Evolutionary conservation across 2,113 vertebrate species (phyloP).

Genomic region (Microtus oregoni): DNA sequence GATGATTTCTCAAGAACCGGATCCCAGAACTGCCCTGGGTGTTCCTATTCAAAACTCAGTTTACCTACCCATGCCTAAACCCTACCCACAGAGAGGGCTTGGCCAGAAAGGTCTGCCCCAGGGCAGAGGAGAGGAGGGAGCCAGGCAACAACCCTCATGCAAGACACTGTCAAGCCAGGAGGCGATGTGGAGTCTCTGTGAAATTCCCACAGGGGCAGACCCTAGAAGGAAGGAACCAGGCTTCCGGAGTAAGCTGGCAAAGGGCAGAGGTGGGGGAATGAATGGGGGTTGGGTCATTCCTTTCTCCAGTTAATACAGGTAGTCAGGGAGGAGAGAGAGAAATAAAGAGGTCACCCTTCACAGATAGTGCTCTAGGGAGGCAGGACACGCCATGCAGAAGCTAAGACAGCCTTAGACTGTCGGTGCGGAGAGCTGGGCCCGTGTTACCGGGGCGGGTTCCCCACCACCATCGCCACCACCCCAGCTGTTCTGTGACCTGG

Average conservation of each 20-base stretch:
- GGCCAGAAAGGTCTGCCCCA: not conserved
- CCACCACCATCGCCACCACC: not conserved
- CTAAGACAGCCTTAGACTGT: not conserved
- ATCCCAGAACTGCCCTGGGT: not conserved
- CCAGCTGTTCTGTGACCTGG: not conserved
- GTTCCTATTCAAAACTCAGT: not conserved
- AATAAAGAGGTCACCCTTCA: not conserved
- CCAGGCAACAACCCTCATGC: not conserved
- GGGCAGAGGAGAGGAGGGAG: not conserved
- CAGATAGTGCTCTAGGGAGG: not conserved
- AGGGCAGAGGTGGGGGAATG: not conserved
- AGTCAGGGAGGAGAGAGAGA: not conserved
- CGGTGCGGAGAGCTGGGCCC: not conserved
- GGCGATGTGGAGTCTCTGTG: not conserved
- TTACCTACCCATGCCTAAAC: not conserved
- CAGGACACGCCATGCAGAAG: not conserved
- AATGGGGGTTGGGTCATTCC: not conserved
- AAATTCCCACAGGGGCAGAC: not conserved
- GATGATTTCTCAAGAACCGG: not conserved
- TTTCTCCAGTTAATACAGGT: not conserved
- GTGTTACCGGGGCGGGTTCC: not conserved
- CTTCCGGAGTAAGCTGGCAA: not conserved
- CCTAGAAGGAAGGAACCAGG: not conserved
- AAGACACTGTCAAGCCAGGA: not conserved
- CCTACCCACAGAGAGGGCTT: not conserved